A percentile compares a stretch with the other conserved stretches of the same genome.
These are phyloP conservation scores for Ennomos erosarius DNA, from an alignment of 2,888 invertebrate genomes.

Conservation along the genomic window DNA sequence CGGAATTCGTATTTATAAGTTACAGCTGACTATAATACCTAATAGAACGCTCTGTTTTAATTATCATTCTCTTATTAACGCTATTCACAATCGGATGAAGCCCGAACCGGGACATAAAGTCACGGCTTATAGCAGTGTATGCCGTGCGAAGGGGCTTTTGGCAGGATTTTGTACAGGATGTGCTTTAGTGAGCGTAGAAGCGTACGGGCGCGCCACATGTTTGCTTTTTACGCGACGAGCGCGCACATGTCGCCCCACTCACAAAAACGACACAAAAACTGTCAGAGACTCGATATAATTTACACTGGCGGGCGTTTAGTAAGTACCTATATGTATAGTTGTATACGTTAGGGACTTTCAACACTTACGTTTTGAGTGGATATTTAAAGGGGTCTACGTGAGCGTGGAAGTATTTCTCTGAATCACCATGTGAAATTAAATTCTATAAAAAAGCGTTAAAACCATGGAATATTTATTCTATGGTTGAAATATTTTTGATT, in stretches of 20 bases:
- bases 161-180: constrained; percentile 58
- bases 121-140: not conserved
- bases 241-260: constrained; percentile 54
- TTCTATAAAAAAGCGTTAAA: not conserved
- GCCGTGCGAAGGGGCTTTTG: constrained; percentile 33
- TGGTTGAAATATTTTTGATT: no score
- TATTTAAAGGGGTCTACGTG: constrained; percentile 19
- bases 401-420: constrained; percentile 15
- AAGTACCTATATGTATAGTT: constrained; percentile 1
- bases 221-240: constrained; percentile 54
- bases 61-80: no score
- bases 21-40: no score
- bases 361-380: constrained; percentile 20
- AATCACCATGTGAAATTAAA: constrained; percentile 9
- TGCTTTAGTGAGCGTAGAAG: constrained; percentile 44
- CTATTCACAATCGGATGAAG: no score
- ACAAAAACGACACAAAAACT: constrained; percentile 51
- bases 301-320: constrained; percentile 17
- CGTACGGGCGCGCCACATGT: constrained; percentile 54
- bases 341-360: not conserved
- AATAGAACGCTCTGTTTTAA: no score
- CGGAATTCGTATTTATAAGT: no score
- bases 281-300: constrained; percentile 23
- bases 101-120: constrained; percentile 2
- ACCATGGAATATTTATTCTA: no score